Conservation (phyloP, 30 jellyfish, hydroid and myxozoan species). For the Hydractinia symbiolongicarpus region DNA sequence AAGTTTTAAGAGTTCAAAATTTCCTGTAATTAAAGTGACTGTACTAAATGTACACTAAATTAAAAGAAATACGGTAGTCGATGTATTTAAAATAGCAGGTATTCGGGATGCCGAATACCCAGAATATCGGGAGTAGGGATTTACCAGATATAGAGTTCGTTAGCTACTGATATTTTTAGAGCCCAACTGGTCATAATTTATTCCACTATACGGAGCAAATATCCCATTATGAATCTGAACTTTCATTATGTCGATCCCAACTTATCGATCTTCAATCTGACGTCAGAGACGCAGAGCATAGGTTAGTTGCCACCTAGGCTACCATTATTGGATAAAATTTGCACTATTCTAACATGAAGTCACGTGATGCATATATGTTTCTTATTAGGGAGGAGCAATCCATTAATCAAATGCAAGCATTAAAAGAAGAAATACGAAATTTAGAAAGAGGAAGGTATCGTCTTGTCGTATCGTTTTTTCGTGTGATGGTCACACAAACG, state of each 20-base stretch:
- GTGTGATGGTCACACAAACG: background rate
- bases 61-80: no score
- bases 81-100: no score
- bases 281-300: slow-evolving; percentile 67
- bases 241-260: slow-evolving; percentile 42
- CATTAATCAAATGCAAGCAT: slow-evolving; percentile 53
- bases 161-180: slow-evolving; percentile 4
- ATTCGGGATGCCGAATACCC: no score
- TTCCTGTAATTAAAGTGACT: no score
- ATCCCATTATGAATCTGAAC: slow-evolving; percentile 54
- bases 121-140: no score
- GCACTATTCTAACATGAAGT: background rate
- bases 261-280: slow-evolving; percentile 51
- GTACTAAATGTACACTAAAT: no score
- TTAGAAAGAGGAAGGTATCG: slow-evolving; percentile 81
- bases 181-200: slow-evolving; percentile 36
- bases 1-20: no score
- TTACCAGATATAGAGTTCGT: background rate
- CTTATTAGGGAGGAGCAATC: slow-evolving; percentile 71
- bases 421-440: slow-evolving; percentile 82
- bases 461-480: background rate
- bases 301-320: background rate
- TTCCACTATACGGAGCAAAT: slow-evolving; percentile 71
- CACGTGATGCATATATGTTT: slow-evolving; percentile 3
- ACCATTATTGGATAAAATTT: background rate